Evolutionary conservation across 2,113 vertebrate genomes (phyloP).

Genomic region (Macquaria ambigua): DNA sequence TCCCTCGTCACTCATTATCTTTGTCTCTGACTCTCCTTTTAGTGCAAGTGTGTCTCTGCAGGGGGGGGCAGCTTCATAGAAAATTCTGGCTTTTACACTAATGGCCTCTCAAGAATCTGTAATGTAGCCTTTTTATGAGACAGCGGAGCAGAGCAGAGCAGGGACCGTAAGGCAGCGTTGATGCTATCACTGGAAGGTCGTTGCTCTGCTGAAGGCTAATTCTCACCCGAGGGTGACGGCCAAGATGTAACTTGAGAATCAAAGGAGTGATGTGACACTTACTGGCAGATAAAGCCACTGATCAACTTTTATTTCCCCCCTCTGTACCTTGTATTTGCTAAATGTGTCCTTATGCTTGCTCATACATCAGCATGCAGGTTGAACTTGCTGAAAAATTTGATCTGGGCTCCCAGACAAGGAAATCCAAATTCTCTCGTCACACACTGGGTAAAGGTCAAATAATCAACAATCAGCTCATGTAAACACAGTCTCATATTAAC

Average conservation of each 20-base stretch:
- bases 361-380: background rate
- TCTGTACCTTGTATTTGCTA: background rate
- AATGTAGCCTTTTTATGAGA: conserved; percentile 67
- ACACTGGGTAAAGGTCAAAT: conserved; percentile 20
- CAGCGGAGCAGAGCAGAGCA: conserved; percentile 25
- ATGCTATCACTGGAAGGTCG: conserved; percentile 42
- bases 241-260: background rate
- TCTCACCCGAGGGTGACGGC: background rate
- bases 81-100: conserved; percentile 61
- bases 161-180: background rate
- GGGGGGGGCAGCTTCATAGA: conserved; percentile 32
- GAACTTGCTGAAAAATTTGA: no score
- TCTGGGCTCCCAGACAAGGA: background rate
- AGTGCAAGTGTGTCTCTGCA: conserved; percentile 55
- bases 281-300: background rate
- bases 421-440: background rate
- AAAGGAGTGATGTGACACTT: background rate
- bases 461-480: conserved; percentile 16
- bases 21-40: conserved; percentile 65
- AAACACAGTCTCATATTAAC: conserved; percentile 20
- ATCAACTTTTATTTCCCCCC: background rate
- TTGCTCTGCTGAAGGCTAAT: background rate
- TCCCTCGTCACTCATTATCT: conserved; percentile 69
- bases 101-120: conserved; percentile 63
- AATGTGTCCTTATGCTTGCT: background rate